phyloP scores from a whole-genome alignment of 1,140 invertebrate species.

The Drosophila funebris region DNA sequence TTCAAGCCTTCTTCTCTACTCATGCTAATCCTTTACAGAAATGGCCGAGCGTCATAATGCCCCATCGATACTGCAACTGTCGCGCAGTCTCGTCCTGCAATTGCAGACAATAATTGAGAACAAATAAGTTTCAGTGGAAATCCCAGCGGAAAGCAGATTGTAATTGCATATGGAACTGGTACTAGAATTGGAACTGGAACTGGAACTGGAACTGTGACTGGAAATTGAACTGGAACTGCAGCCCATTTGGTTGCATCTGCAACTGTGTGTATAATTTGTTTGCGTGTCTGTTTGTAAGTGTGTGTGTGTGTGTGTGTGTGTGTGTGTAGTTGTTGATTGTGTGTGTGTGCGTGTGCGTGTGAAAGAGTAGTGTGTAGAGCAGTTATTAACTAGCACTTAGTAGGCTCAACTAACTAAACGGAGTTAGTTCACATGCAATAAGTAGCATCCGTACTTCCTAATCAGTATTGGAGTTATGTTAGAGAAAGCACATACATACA shows the following conservation, averaged over 20 bases:
- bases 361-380: not conserved
- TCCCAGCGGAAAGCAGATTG: not conserved
- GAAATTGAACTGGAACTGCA: not conserved
- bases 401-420: constrained; percentile 19
- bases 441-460: constrained; percentile 46
- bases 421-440: constrained; percentile 15
- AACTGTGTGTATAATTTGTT: not conserved
- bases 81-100: constrained; percentile 93
- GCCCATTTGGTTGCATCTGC: not conserved
- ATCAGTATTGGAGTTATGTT: constrained; percentile 67
- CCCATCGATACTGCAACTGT: constrained; percentile 90
- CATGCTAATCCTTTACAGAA: constrained; percentile 93
- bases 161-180: not conserved
- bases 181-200: not conserved
- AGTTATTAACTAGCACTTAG: constrained; percentile 17
- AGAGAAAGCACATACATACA: constrained; percentile 13
- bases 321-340: no score
- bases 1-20: constrained; percentile 98
- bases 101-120: constrained; percentile 96
- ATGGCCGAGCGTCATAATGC: constrained; percentile 97
- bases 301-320: constrained; percentile 2
- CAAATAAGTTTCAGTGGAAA: constrained; percentile 85
- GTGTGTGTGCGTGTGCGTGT: not conserved
- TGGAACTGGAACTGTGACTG: not conserved
- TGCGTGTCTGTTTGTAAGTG: not conserved